These are phyloP conservation scores for Limenitis camilla DNA, from an alignment of 2,888 invertebrate genomes.

Conservation along the genomic window DNA sequence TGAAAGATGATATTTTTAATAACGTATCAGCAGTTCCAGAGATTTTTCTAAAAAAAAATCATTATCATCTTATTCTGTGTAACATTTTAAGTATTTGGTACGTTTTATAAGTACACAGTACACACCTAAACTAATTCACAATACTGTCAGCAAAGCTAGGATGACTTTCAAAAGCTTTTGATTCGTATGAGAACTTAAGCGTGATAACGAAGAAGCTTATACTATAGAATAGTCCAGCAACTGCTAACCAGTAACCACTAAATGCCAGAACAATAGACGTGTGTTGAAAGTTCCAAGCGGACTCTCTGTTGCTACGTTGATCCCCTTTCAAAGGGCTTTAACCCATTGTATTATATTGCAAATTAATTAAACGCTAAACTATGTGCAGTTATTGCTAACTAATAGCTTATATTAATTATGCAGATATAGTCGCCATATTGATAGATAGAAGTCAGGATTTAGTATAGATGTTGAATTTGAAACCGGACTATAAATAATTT, in stretches of 20 bases:
- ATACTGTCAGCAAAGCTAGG: not conserved
- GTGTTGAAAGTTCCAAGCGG: slow-evolving; percentile 4
- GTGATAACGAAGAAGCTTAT: not conserved
- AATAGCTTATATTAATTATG: no score
- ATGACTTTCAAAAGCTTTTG: not conserved
- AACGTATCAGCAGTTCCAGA: no score
- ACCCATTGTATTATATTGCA: not conserved
- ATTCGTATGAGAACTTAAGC: slow-evolving; percentile 3
- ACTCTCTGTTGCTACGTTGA: slow-evolving; percentile 1
- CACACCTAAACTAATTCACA: no score
- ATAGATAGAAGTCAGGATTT: no score
- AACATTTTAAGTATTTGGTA: no score
- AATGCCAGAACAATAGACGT: slow-evolving; percentile 8
- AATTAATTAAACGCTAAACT: not conserved
- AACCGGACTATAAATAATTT: no score
- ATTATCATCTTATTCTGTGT: no score
- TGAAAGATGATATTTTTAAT: no score
- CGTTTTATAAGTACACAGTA: no score
- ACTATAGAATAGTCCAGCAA: not conserved
- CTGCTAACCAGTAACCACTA: not conserved
- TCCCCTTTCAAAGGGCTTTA: slow-evolving; percentile 2
- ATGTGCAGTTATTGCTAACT: not conserved
- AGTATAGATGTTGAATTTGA: not conserved
- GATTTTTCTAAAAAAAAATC: no score
- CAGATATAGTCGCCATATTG: no score